Evolutionary conservation across 2,888 invertebrate genomes (phyloP), one percentile per base, ranked within the genome.

Genomic region (Eumacrocentrus americanus): DNA sequence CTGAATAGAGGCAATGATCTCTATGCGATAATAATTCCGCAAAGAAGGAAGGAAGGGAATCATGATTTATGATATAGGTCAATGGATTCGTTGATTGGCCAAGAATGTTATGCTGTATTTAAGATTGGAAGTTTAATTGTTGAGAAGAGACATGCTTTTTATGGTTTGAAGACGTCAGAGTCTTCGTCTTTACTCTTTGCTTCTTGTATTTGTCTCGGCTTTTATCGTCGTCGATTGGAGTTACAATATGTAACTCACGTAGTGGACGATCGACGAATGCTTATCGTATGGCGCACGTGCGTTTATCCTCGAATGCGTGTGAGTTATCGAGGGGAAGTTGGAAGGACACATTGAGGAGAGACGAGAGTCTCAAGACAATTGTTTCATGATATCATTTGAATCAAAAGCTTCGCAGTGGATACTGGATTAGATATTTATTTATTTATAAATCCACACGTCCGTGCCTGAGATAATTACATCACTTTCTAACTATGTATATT

Each of bases 1-100:
- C 55, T 60, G 60, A 60, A 35, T 35, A 35, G 12, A 51, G 55
- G 55, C 60, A 60, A 60, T 51, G 60, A 55, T 60, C 55, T 60
- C 50, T 34, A 14, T 54, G 44, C 25, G 54, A 52, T 54, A 29
- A 29, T 54, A 25, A 25, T 44, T 9, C 54, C 23, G 54, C 12
- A 18, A 16, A 29, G 29, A 18, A 12, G 7, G n/a, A 29, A 25
- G 14, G 35, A 37, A 34, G 25, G 34, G 18, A 48, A 48, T 18
- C 7, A 50, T 5, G 9, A n/a, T n/a, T n/a, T n/a, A n/a, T 16
- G 16, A 47, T 56, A 44, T 56, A 51, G 50, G 50, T 58, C 58
- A 58, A 35, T 40, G 42, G 50, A 22, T 37, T 20, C 5, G 16
- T 25, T 48, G 40, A n/a, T 50, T 40, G 35, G 50, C 29, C 23